A percentile compares a stretch with the other conserved stretches of the same genome.
Evolutionary conservation across 92 coral and sea anemone species (phyloP).

Genomic region (Actinostola sp.): DNA sequence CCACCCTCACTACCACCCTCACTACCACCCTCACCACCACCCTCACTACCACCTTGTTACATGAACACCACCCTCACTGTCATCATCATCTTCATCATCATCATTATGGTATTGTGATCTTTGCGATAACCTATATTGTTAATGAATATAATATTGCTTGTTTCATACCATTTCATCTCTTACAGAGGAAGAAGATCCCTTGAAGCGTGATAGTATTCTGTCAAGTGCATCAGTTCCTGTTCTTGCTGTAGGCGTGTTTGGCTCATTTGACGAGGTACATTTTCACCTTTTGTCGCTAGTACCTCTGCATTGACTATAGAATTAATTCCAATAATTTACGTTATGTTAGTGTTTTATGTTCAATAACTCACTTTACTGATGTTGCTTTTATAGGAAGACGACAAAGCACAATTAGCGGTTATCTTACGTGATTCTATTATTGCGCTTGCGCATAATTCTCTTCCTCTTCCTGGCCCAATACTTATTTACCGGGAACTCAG

Average conservation of each 20-base stretch:
- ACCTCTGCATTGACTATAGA: background rate
- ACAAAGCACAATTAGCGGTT: slow-evolving; percentile 71
- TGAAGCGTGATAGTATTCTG: slow-evolving; percentile 42
- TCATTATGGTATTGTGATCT: too few species aligned
- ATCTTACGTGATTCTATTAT: slow-evolving; percentile 78
- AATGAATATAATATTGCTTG: too few species aligned
- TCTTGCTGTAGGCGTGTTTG: slow-evolving; percentile 77
- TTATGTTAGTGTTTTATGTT: too few species aligned
- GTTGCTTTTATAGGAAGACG: slow-evolving; percentile 64
- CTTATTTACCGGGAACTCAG: slow-evolving; percentile 80
- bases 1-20: too few species aligned
- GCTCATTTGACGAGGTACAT: slow-evolving; percentile 80
- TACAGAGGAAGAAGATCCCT: slow-evolving; percentile 48
- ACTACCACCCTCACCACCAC: too few species aligned
- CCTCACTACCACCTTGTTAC: too few species aligned
- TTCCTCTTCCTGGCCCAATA: slow-evolving; percentile 66
- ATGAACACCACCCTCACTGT: too few species aligned
- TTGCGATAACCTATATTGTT: too few species aligned
- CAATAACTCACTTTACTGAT: background rate
- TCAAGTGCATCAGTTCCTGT: slow-evolving; percentile 80
- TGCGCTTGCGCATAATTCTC: slow-evolving; percentile 68
- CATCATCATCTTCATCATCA: background rate
- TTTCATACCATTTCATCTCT: too few species aligned
- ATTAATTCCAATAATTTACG: too few species aligned
- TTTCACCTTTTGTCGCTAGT: background rate